phyloP scores from a whole-genome alignment of 2,797 vertebrate species.

The Anguilla anguilla region DNA sequence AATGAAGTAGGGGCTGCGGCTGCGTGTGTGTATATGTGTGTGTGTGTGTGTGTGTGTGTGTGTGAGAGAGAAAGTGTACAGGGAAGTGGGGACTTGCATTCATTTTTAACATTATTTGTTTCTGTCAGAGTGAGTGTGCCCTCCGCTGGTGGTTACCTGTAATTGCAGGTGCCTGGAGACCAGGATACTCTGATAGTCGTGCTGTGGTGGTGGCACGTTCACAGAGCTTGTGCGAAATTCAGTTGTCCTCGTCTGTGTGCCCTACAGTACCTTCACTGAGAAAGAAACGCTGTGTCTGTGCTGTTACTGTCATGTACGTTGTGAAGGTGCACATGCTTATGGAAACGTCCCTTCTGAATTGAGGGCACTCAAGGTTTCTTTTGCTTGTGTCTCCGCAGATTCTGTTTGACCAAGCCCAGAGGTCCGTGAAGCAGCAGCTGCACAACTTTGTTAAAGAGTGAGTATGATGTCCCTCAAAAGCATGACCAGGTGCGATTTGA shows the following conservation, averaged over 20 bases:
- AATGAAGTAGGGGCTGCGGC: conserved; percentile 50
- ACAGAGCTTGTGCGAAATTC: neutral
- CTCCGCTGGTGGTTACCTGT: conserved; percentile 17
- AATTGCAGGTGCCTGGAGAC: neutral
- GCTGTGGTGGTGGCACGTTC: neutral
- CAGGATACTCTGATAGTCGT: neutral
- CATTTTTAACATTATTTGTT: neutral
- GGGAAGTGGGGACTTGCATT: conserved; percentile 10
- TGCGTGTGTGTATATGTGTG: conserved; percentile 38
- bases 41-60: conserved; percentile 14
- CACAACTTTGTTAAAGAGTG: conserved; percentile 97
- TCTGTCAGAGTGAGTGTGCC: conserved; percentile 30
- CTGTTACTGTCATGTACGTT: neutral
- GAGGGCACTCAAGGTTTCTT: neutral
- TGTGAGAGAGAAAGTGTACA: neutral
- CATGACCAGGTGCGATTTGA: neutral
- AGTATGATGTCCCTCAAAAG: conserved; percentile 64
- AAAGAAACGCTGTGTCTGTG: neutral
- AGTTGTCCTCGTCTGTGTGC: neutral
- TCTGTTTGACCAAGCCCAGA: conserved; percentile 95
- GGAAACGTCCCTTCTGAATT: neutral
- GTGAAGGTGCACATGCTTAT: neutral
- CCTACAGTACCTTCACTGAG: neutral
- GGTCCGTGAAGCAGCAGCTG: conserved; percentile 92
- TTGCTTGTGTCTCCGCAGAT: conserved; percentile 74